Percentiles rank a stretch among this genome's conserved stretches.
Evolutionary conservation across 2,797 vertebrate genomes (phyloP).

Genomic region (Xyrichtys novacula): DNA sequence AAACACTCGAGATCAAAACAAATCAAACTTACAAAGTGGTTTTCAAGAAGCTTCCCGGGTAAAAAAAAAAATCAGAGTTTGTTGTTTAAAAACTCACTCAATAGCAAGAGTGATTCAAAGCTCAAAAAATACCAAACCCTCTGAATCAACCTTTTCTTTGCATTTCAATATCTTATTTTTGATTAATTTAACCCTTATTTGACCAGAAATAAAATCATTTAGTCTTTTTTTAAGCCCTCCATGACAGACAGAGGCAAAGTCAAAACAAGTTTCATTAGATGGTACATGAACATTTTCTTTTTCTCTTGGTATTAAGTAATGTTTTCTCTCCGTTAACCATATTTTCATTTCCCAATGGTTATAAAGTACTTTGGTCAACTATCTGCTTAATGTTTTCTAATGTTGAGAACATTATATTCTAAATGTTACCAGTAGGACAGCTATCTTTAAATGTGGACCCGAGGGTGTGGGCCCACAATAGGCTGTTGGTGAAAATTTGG

Average conservation of each 20-base stretch:
- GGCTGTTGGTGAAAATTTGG: too few relatives aligned
- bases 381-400: too few relatives aligned
- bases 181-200: too few relatives aligned
- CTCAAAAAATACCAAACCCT: neutral
- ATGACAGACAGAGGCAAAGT: too few relatives aligned
- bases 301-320: neutral
- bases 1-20: neutral
- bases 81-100: neutral
- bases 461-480: too few relatives aligned
- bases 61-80: neutral
- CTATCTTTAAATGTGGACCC: too few relatives aligned
- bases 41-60: neutral
- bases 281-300: neutral
- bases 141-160: neutral
- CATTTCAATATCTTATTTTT: too few relatives aligned
- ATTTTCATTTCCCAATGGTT: neutral
- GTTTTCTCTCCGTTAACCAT: neutral
- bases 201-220: too few relatives aligned
- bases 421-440: too few relatives aligned
- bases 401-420: too few relatives aligned
- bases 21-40: neutral
- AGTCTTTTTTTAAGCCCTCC: too few relatives aligned
- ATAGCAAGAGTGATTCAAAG: neutral
- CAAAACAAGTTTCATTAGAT: neutral
- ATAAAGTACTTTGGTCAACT: neutral